These are phyloP conservation scores for Trissolcus japonicus DNA, from an alignment of 2,888 invertebrate species.

Conservation along the genomic window DNA sequence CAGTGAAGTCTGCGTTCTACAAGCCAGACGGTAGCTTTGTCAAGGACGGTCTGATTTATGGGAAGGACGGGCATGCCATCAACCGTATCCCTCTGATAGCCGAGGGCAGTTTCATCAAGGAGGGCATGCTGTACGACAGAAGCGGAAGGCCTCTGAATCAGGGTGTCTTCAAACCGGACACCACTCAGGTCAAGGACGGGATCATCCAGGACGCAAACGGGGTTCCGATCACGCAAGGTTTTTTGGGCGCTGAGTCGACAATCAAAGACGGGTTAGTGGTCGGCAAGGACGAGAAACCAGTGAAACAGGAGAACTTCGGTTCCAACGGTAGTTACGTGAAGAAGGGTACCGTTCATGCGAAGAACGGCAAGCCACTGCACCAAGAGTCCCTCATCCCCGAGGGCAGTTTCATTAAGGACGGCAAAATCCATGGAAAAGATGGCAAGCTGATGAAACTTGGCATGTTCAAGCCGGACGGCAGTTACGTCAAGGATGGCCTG, in stretches of 20 bases:
- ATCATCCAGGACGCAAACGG: constrained; percentile 64
- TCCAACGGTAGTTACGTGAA: constrained; percentile 71
- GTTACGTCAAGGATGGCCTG: constrained; percentile 70
- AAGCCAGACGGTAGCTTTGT: constrained; percentile 72
- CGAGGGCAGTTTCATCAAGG: constrained; percentile 68
- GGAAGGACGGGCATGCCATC: constrained; percentile 66
- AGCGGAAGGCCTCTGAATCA: constrained; percentile 67
- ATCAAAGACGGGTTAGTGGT: constrained; percentile 72
- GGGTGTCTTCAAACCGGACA: constrained; percentile 70
- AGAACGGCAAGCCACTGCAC: constrained; percentile 69
- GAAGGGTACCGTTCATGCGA: constrained; percentile 69
- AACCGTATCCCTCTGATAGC: constrained; percentile 71
- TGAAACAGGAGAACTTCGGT: constrained; percentile 71
- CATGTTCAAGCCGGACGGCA: constrained; percentile 72
- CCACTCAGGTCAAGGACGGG: constrained; percentile 68
- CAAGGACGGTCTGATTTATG: constrained; percentile 70
- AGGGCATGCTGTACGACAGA: constrained; percentile 66
- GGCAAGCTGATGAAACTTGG: constrained; percentile 69
- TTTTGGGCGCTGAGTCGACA: constrained; percentile 66
- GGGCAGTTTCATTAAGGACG: constrained; percentile 69
- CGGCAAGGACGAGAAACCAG: constrained; percentile 69
- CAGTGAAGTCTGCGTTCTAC: constrained; percentile 70
- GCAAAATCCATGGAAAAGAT: constrained; percentile 68
- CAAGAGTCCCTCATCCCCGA: constrained; percentile 72
- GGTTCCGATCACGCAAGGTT: constrained; percentile 62